Percentiles rank a stretch among this genome's conserved stretches.
phyloP scores from a whole-genome alignment of 2,113 vertebrate genomes.

The Podarcis raffonei region DNA sequence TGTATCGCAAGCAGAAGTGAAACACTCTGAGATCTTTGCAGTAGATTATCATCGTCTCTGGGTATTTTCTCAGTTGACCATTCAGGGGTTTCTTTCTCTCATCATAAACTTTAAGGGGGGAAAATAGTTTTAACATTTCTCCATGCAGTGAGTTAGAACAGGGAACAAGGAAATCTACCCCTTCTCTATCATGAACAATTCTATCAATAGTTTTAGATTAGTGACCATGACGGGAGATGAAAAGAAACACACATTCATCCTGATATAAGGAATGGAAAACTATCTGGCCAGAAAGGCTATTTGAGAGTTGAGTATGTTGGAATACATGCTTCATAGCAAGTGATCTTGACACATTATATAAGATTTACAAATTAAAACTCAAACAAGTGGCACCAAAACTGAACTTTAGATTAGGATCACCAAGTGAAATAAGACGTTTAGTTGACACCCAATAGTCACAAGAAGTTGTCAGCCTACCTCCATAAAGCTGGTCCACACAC shows the following conservation, averaged over 20 bases:
- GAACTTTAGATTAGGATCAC: not conserved
- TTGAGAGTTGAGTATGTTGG: not conserved
- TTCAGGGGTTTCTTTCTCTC: conserved; percentile 86
- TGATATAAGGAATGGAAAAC: not conserved
- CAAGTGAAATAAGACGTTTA: not conserved
- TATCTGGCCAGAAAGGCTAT: not conserved
- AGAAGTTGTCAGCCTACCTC: conserved; percentile 75
- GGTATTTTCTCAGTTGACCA: conserved; percentile 81
- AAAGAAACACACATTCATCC: not conserved
- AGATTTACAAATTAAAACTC: not conserved
- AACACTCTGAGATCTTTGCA: conserved; percentile 90
- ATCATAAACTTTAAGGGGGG: conserved; percentile 80
- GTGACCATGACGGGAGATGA: not conserved
- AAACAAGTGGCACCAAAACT: not conserved
- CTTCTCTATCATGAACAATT: not conserved
- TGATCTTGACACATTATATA: no score
- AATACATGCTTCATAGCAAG: not conserved
- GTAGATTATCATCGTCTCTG: conserved; percentile 85
- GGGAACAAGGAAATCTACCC: not conserved
- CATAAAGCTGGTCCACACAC: conserved; percentile 88
- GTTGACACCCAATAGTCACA: not conserved
- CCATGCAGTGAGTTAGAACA: not conserved
- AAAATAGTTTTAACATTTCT: conserved; percentile 9
- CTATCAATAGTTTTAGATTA: not conserved
- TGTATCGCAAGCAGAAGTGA: conserved; percentile 84